phyloP scores from a whole-genome alignment of 2,797 vertebrate genomes.

The Parauchenoglanis punctatus region DNA sequence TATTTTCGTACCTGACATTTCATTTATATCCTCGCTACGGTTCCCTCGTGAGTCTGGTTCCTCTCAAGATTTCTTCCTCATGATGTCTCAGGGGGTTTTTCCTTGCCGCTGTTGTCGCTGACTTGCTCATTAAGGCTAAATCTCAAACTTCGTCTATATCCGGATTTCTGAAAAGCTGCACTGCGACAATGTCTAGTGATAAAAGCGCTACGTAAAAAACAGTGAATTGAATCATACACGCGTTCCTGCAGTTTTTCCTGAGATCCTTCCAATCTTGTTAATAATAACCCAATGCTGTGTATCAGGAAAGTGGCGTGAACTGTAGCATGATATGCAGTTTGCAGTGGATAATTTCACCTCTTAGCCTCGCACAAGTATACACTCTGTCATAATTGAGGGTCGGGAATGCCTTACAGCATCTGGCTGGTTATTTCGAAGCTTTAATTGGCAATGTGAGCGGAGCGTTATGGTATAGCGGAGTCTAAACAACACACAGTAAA shows the following conservation, averaged over 20 bases:
- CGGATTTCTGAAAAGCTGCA: neutral
- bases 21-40: neutral
- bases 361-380: neutral
- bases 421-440: conserved; percentile 19
- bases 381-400: neutral
- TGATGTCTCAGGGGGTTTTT: neutral
- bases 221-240: neutral
- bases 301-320: neutral
- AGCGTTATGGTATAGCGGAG: neutral
- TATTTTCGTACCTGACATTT: neutral
- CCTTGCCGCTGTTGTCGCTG: no score
- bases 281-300: neutral
- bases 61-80: neutral
- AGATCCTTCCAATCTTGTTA: neutral
- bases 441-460: conserved; percentile 12
- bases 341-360: neutral
- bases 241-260: neutral
- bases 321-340: neutral
- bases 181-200: no score
- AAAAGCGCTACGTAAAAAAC: neutral
- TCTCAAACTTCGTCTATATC: no score
- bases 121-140: neutral
- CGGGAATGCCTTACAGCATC: neutral
- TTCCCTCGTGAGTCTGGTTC: no score
- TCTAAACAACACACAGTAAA: conserved; percentile 21